Evolutionary conservation across 2,113 vertebrate species (phyloP), one percentile per base, ranked within the genome.

Genomic region (Salvelinus alpinus): DNA sequence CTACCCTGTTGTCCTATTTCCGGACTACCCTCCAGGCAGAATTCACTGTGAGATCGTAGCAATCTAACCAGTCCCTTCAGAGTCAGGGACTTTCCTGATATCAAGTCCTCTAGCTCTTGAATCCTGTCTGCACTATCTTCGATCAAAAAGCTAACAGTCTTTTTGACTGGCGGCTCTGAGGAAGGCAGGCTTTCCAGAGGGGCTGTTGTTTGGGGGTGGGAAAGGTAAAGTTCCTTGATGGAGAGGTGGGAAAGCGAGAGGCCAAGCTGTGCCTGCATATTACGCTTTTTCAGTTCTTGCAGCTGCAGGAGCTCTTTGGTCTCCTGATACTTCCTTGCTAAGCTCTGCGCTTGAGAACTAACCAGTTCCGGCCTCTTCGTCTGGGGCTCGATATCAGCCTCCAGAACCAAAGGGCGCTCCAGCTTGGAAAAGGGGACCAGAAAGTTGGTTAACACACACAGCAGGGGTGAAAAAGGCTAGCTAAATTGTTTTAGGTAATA

Each of bases 381-480:
- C 93, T 93, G 94, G 89, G 91, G 90, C 85, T 84, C 88, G 85
- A 91, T 89, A 84, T 93, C 93, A 80, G 92, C 93, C 91, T 95
- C 93, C 91, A 94, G 89, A 93, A 90, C 92, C 92, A 93, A 90
- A 90, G 92, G 92, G 87, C 86, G 89, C 88, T 94, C 93, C 93
- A 94, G 94, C 94, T 95, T 95, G 89, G 93, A 91, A 94, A 94
- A 94, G 93, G 94, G 94, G 94, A 94, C 93, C 94, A 95, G 89
- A 95, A 85, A 95, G 89, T 94, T 92, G 91, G 92, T 95, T 95
- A 95, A 94, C 92, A 94, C 88, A 94, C 87, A 93, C 86, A 94
- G 92, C 90, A 95, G 90, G 90, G 89, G 91, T 88, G 78, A 93
- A 84, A 91, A 91, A 88, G 85, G 87, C 82, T 89, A 81, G 79